phyloP scores from a whole-genome alignment of 2,113 vertebrate genomes.

The Suricata suricatta region DNA sequence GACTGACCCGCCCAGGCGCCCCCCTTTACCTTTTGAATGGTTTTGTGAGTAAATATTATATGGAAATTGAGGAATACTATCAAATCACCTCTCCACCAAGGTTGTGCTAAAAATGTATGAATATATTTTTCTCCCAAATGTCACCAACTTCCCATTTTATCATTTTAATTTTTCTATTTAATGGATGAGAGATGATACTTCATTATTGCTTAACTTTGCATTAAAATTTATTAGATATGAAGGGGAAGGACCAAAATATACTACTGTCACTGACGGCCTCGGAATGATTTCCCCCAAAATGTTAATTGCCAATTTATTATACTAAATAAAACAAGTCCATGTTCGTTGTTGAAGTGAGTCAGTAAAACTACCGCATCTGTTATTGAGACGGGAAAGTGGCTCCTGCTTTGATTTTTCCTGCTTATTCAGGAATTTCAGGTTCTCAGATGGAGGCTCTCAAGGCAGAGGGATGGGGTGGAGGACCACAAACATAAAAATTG shows the following conservation, averaged over 20 bases:
- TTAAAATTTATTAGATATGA: background rate
- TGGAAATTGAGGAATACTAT: background rate
- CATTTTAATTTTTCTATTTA: constrained; percentile 7
- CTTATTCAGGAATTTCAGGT: background rate
- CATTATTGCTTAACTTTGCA: background rate
- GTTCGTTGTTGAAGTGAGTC: background rate
- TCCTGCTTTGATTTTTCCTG: background rate
- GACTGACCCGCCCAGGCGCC: background rate
- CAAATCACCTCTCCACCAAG: background rate
- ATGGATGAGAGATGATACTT: background rate
- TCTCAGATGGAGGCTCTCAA: background rate
- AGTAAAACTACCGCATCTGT: background rate
- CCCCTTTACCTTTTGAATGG: background rate
- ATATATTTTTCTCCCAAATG: background rate
- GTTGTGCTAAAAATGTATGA: background rate
- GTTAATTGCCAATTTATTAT: background rate
- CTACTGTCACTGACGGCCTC: background rate
- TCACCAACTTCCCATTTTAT: background rate
- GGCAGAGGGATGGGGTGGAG: background rate
- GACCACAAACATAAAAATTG: background rate
- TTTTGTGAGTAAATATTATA: background rate
- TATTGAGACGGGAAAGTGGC: background rate
- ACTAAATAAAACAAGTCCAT: background rate
- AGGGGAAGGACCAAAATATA: background rate
- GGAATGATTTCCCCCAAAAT: background rate